phyloP scores from a whole-genome alignment of 2,797 vertebrate species.

The Catostomus latipinnis region DNA sequence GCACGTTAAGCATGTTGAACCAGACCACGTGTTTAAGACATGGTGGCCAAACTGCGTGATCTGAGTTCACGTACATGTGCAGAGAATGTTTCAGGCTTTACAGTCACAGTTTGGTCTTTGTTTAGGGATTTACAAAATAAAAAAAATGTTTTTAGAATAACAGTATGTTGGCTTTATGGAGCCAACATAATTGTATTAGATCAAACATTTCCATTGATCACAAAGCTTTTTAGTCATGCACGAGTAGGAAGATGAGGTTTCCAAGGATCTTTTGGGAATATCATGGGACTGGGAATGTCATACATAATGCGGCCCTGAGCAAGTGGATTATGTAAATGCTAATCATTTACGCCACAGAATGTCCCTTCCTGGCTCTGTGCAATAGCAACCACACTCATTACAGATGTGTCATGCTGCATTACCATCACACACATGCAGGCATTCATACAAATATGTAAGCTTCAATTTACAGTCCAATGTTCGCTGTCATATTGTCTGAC shows the following conservation, averaged over 20 bases:
- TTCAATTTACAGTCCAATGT: slow-evolving; percentile 32
- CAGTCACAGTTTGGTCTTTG: too few relatives aligned
- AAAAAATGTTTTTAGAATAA: too few relatives aligned
- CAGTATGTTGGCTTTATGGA: too few relatives aligned
- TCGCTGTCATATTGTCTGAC: neutral
- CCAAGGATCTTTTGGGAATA: neutral
- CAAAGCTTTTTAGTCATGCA: neutral
- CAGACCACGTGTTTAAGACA: too few relatives aligned
- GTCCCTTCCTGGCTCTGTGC: slow-evolving; percentile 91
- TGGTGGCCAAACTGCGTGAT: too few relatives aligned
- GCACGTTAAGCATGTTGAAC: too few relatives aligned
- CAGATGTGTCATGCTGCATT: slow-evolving; percentile 99
- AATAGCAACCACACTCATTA: slow-evolving; percentile 99
- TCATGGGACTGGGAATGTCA: slow-evolving; percentile 18
- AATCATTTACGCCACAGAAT: slow-evolving; percentile 96
- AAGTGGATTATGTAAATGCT: slow-evolving; percentile 97
- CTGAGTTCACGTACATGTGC: too few relatives aligned
- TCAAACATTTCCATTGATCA: too few relatives aligned
- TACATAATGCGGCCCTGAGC: slow-evolving; percentile 35
- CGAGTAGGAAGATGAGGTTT: neutral
- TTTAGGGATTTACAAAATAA: too few relatives aligned
- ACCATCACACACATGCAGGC: slow-evolving; percentile 77
- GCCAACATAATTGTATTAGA: too few relatives aligned
- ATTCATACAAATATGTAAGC: slow-evolving; percentile 24
- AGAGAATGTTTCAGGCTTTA: too few relatives aligned